Evolutionary conservation across 2,113 vertebrate species (phyloP).

Genomic region (Antechinus stuartii): DNA sequence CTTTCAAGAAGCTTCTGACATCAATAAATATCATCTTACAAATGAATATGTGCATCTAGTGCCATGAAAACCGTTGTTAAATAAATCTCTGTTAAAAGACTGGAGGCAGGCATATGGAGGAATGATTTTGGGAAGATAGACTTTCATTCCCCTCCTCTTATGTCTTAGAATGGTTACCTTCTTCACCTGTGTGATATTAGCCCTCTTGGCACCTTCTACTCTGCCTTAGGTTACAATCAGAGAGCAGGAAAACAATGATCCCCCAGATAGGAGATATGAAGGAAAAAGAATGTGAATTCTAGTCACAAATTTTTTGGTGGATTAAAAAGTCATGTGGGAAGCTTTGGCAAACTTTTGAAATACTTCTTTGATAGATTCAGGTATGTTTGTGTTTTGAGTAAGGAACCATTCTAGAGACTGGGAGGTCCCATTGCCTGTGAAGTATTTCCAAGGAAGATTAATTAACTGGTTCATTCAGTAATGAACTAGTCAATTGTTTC

Average conservation of each 20-base stretch:
- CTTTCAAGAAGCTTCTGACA: neutral
- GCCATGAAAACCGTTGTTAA: neutral
- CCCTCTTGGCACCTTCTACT: neutral
- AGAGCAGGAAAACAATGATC: neutral
- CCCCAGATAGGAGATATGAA: slow-evolving; percentile 3
- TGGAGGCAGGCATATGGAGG: neutral
- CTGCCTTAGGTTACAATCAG: neutral
- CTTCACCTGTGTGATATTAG: neutral
- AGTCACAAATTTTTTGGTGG: neutral
- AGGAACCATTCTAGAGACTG: neutral
- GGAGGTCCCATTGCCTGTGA: neutral
- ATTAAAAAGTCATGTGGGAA: neutral
- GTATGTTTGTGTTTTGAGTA: neutral
- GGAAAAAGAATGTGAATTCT: neutral
- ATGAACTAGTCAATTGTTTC: neutral
- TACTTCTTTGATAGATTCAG: neutral
- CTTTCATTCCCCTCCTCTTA: neutral
- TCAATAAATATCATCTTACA: neutral
- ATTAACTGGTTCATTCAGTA: neutral
- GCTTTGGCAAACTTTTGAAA: neutral
- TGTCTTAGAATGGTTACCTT: neutral
- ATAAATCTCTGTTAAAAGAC: neutral
- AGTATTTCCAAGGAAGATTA: neutral
- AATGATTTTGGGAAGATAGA: neutral
- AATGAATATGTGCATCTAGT: neutral